Evolutionary conservation across 2,113 vertebrate genomes (phyloP).

Genomic region (Oryctolagus cuniculus): mOryCun1.1 NC_091441.1:36378501-36379000

Average conservation of each 20-base stretch:
- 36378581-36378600: not conserved
- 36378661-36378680: not conserved
- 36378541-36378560: not conserved
- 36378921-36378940: not conserved
- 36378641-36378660: not conserved
- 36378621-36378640: not conserved
- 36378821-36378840: slow-evolving; percentile 13
- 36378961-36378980: not conserved
- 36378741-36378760: slow-evolving; percentile 7
- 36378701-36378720: slow-evolving; percentile 63
- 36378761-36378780: slow-evolving; percentile 31
- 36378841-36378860: not conserved
- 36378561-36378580: not conserved
- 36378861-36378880: not conserved
- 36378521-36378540: not conserved
- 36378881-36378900: not conserved
- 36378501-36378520: not conserved
- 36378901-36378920: not conserved
- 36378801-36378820: not conserved
- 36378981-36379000: not conserved
- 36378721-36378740: not conserved
- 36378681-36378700: slow-evolving; percentile 12
- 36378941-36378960: not conserved
- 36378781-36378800: not conserved
- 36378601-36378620: not conserved